These are phyloP conservation scores for Muschampia plurimacula DNA, from an alignment of 2,888 invertebrate species.

Conservation along the genomic window DNA sequence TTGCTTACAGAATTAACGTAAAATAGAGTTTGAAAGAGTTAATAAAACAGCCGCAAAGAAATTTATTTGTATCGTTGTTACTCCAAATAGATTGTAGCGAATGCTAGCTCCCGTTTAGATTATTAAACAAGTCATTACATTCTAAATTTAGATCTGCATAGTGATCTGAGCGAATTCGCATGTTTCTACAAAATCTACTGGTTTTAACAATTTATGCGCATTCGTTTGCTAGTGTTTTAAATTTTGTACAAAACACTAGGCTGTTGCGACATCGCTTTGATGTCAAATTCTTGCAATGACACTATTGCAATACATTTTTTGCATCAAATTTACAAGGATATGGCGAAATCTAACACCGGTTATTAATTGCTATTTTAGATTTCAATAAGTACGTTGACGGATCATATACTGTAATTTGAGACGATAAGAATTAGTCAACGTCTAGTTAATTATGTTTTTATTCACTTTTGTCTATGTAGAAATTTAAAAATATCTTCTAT, in stretches of 20 bases:
- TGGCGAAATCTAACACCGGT: slow-evolving; percentile 9
- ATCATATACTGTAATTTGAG: neutral
- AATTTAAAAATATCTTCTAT: neutral
- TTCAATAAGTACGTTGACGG: neutral
- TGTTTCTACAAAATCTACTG: slow-evolving; percentile 64
- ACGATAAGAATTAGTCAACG: too few relatives aligned
- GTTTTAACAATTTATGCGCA: slow-evolving; percentile 72
- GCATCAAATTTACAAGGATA: slow-evolving; percentile 6
- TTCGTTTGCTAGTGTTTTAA: slow-evolving; percentile 54
- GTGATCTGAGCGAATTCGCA: slow-evolving; percentile 61
- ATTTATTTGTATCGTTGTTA: slow-evolving; percentile 50
- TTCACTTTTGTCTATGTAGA: neutral
- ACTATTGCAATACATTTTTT: slow-evolving; percentile 35
- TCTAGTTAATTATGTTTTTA: too few relatives aligned
- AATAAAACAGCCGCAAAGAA: slow-evolving; percentile 17
- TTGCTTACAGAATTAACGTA: slow-evolving; percentile 2
- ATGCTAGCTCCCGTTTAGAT: slow-evolving; percentile 57
- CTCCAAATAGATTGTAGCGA: slow-evolving; percentile 60
- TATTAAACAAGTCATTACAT: slow-evolving; percentile 71
- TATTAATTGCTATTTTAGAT: neutral
- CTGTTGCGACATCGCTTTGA: slow-evolving; percentile 14
- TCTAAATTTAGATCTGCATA: slow-evolving; percentile 73
- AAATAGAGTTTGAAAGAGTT: slow-evolving; percentile 5
- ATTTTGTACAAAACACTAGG: slow-evolving; percentile 31
- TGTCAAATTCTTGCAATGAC: slow-evolving; percentile 19